phyloP scores from a whole-genome alignment of 2,113 vertebrate genomes.

The Rallus limicola region DNA sequence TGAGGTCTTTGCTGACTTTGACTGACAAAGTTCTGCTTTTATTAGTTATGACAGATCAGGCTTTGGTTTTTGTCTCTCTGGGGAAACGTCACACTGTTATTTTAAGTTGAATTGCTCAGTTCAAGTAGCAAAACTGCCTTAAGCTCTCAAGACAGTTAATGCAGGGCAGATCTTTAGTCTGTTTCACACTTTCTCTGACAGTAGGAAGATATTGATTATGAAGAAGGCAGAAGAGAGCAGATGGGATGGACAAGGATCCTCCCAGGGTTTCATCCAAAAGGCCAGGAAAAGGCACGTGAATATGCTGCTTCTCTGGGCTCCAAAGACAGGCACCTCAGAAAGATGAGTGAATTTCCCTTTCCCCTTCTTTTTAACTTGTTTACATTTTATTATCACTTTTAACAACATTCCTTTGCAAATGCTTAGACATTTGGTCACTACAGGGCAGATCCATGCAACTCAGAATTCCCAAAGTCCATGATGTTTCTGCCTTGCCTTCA shows the following conservation, averaged over 20 bases:
- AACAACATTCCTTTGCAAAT: background rate
- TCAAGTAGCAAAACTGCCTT: conserved; percentile 19
- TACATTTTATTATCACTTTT: background rate
- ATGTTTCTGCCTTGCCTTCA: background rate
- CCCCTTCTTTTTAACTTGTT: background rate
- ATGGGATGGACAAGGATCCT: background rate
- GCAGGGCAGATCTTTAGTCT: background rate
- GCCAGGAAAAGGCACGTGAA: background rate
- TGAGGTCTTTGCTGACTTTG: conserved; percentile 45
- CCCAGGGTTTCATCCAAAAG: background rate
- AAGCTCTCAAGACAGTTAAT: background rate
- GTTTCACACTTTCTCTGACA: background rate
- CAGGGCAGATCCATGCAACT: background rate
- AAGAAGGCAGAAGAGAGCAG: background rate
- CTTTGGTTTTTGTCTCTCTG: conserved; percentile 48
- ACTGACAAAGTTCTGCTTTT: conserved; percentile 58
- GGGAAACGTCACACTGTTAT: conserved; percentile 29
- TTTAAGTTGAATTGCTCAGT: conserved; percentile 52
- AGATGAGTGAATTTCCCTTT: background rate
- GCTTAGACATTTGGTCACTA: background rate
- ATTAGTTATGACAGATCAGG: conserved; percentile 58
- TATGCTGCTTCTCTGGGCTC: background rate
- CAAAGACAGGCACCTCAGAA: background rate
- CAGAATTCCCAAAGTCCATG: background rate
- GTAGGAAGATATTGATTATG: background rate